Evolutionary conservation across 2,888 invertebrate species (phyloP), one percentile per base, ranked within the genome.

Genomic region (Vannuccia rotundouncinata): DNA sequence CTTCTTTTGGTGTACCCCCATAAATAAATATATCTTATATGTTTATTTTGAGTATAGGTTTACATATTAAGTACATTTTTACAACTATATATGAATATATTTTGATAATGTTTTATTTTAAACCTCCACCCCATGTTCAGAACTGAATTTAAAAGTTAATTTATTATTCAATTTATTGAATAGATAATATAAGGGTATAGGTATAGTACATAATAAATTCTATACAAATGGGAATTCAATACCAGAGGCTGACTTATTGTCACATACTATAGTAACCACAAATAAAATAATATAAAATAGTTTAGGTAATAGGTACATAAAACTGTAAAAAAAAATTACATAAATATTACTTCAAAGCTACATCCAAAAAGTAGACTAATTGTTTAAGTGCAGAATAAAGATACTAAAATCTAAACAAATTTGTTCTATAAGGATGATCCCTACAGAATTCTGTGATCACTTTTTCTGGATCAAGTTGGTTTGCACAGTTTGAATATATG

Each of bases 1-100:
- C 66, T 66, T 66, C 66, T 27, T 66, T 66, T 66, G 66, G 66
- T 66, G 66, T 66, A 66, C 66, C 66, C 66, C 66, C 66, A 66
- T 27, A 66, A 66, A 66, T 66, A 66, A 66, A 66, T 66, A 27
- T 66, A 27, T n/a, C 22, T 66, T 66, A 66, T 66, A 66, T 27
- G 66, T 66, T 66, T 66, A 17, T 66, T 66, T 66, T 66, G 22
- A 66, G 66, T 66, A 66, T 66, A 66, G 66, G 13, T 66, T 17
- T 66, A 66, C 66, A 66, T 66, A 66, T 66, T 22, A 22, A 22
- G 25, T 22, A 66, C 22, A 66, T 27, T 22, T 66, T 66, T 66
- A 66, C 66, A 66, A 22, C 2, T 66, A 66, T 66, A 27, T 66
- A 66, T 66, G n/a, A n/a, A n/a, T n/a, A n/a, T n/a, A n/a, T n/a